A percentile compares a stretch with the other conserved stretches of the same genome.
Evolutionary conservation across 1,140 invertebrate genomes (phyloP).

Genomic region (Aphaenogaster rudis): DNA sequence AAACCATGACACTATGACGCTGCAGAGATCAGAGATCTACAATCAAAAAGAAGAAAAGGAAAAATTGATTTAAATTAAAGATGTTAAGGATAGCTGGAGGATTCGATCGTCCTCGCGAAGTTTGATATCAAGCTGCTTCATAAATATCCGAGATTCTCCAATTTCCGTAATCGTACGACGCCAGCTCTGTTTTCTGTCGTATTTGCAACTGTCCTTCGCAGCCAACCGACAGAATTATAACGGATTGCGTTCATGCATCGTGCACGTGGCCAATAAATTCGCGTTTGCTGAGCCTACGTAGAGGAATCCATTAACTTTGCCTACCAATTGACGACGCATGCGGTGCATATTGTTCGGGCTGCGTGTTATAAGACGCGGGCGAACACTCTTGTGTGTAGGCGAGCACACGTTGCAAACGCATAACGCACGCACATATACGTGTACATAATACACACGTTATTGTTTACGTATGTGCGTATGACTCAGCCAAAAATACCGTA

Average conservation of each 20-base stretch:
- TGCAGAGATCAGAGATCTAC: neutral
- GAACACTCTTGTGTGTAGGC: slow-evolving; percentile 22
- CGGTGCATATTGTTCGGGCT: slow-evolving; percentile 39
- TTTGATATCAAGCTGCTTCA: neutral
- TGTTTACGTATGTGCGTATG: slow-evolving; percentile 43
- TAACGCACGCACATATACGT: neutral
- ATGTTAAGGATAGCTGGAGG: neutral
- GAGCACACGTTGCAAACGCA: slow-evolving; percentile 33
- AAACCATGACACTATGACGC: neutral
- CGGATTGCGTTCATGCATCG: slow-evolving; percentile 31
- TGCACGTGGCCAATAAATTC: slow-evolving; percentile 67
- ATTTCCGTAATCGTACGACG: neutral
- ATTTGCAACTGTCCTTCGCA: slow-evolving; percentile 21
- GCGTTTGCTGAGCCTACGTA: slow-evolving; percentile 35
- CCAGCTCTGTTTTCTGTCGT: neutral
- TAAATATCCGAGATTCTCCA: neutral
- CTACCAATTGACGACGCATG: slow-evolving; percentile 49
- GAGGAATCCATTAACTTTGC: slow-evolving; percentile 66
- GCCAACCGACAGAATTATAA: slow-evolving; percentile 38
- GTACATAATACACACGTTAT: slow-evolving; percentile 22
- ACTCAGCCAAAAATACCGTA: slow-evolving; percentile 73
- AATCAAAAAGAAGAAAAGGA: neutral
- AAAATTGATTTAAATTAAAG: neutral
- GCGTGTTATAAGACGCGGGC: neutral
- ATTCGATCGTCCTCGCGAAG: too few relatives aligned